phyloP scores from a whole-genome alignment of 2,888 invertebrate genomes.

The Drosophila diplacantha region DNA sequence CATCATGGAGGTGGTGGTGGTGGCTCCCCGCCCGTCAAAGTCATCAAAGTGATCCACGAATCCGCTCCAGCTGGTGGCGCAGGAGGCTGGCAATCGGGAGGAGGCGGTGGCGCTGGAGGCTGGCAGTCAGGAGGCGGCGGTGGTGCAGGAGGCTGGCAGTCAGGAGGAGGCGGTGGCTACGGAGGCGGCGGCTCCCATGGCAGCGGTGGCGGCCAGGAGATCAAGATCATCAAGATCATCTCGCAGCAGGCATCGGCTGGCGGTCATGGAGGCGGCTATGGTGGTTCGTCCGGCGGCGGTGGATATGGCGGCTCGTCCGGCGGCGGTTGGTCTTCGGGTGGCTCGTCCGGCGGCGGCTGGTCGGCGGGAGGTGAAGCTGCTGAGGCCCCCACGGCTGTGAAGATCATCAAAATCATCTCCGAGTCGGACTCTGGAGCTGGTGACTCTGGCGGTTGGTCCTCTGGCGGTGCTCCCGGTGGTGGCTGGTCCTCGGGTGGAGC shows the following conservation, averaged over 20 bases:
- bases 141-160: conserved; percentile 15
- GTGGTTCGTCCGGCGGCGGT: conserved; percentile 42
- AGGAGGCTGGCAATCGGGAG: conserved; percentile 42
- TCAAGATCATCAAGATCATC: conserved; percentile 58
- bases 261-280: conserved; percentile 52
- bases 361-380: conserved; percentile 31
- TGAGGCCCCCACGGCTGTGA: conserved; percentile 17
- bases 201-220: conserved; percentile 47
- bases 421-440: conserved; percentile 31
- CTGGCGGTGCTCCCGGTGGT: conserved; percentile 29
- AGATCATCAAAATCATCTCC: conserved; percentile 34
- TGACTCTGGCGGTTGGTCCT: conserved; percentile 28
- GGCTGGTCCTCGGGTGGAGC: conserved; percentile 39
- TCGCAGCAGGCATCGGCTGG: conserved; percentile 51
- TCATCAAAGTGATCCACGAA: conserved; percentile 62
- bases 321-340: conserved; percentile 40
- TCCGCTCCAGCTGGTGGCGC: conserved; percentile 42
- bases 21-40: conserved; percentile 41
- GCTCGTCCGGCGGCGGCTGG: conserved; percentile 48
- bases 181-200: conserved; percentile 29
- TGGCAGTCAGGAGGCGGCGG: conserved; percentile 34
- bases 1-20: conserved; percentile 36
- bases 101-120: conserved; percentile 39
- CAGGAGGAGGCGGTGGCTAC: conserved; percentile 18
- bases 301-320: conserved; percentile 50